These are phyloP conservation scores for Watsonalla binaria DNA, from an alignment of 2,888 invertebrate species.

Conservation along the genomic window DNA sequence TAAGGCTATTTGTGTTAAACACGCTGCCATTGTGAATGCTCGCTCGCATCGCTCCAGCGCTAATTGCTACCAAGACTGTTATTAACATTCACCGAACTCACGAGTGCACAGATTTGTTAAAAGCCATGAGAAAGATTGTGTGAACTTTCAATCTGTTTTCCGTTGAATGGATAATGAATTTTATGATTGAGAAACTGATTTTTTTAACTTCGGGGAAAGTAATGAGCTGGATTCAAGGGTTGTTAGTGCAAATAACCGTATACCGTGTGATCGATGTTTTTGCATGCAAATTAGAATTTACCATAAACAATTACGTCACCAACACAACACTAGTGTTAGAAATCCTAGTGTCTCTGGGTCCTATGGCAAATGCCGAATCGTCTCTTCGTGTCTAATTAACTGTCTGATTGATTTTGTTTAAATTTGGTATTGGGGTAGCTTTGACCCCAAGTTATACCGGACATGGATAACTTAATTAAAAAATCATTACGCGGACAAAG, in stretches of 20 bases:
- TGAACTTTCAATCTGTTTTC: constrained; percentile 16
- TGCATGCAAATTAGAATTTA: no score
- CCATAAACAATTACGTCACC: no score
- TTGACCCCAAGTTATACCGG: no score
- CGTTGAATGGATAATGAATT: constrained; percentile 2
- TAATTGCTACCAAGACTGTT: constrained; percentile 46
- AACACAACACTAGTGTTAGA: no score
- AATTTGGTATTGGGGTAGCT: no score
- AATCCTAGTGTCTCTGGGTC: no score
- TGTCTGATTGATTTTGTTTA: no score
- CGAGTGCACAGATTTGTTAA: constrained; percentile 38
- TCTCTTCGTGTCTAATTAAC: no score
- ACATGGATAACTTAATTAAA: no score
- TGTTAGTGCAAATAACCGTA: neutral
- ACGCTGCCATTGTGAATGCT: constrained; percentile 51
- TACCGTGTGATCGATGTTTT: no score
- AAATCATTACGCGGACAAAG: no score
- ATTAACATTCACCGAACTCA: constrained; percentile 45
- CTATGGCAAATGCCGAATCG: no score
- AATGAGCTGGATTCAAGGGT: neutral
- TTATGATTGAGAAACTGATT: constrained; percentile 15
- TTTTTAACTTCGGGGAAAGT: constrained; percentile 3
- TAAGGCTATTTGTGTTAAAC: constrained; percentile 70
- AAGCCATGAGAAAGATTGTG: constrained; percentile 47
- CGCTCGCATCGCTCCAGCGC: constrained; percentile 35